These are phyloP conservation scores for Drosophila obscura DNA, from an alignment of 1,140 invertebrate genomes.

Conservation along the genomic window DNA sequence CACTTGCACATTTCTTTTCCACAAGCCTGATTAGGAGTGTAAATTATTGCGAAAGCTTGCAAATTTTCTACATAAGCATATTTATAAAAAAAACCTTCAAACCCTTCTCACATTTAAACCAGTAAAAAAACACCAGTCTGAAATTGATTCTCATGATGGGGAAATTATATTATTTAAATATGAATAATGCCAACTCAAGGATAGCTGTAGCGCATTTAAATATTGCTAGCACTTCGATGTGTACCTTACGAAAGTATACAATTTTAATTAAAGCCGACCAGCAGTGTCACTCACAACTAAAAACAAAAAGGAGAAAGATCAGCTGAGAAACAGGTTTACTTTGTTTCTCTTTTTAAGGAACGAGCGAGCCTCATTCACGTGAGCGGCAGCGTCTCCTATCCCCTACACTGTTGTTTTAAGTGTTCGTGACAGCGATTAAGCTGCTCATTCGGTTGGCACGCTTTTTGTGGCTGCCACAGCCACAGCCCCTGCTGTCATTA, in stretches of 20 bases:
- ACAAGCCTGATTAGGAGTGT: constrained; percentile 51
- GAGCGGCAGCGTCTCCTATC: constrained; percentile 10
- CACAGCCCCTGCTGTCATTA: constrained; percentile 51
- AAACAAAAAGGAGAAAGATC: constrained; percentile 34
- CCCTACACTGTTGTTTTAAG: constrained; percentile 47
- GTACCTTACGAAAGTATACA: no score
- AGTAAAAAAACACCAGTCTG: no score
- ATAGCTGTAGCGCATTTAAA: no score
- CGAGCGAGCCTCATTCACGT: constrained; percentile 19
- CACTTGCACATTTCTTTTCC: constrained; percentile 58
- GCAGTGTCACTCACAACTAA: constrained; percentile 14
- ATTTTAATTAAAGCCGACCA: background rate
- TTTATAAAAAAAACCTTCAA: constrained; percentile 34
- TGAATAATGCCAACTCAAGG: no score
- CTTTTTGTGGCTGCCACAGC: constrained; percentile 25
- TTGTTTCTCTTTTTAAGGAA: constrained; percentile 39
- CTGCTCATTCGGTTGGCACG: constrained; percentile 69
- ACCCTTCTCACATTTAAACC: constrained; percentile 38
- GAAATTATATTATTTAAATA: no score
- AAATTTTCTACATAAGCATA: constrained; percentile 26
- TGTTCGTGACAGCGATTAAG: constrained; percentile 58
- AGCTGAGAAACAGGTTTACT: constrained; percentile 34
- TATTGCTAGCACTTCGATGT: no score
- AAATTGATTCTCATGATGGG: no score
- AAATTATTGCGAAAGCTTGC: constrained; percentile 63